Evolutionary conservation across 2,113 vertebrate species (phyloP).

Genomic region (Orientallactaga bullata): DNA sequence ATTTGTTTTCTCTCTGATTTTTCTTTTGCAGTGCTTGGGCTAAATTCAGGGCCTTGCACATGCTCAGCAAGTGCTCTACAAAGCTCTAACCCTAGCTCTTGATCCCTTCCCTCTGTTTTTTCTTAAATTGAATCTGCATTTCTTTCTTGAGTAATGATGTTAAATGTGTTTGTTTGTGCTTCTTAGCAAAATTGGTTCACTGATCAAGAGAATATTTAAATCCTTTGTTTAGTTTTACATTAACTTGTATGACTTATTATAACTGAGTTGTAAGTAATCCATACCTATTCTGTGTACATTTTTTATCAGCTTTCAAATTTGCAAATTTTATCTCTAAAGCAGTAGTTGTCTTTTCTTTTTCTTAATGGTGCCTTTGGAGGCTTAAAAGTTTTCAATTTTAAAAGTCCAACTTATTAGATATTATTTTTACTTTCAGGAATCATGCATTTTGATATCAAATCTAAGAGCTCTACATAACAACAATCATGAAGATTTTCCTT

Average conservation of each 20-base stretch:
- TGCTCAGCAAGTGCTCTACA: neutral
- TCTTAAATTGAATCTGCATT: neutral
- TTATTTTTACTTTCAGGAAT: neutral
- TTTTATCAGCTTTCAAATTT: neutral
- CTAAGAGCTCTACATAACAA: neutral
- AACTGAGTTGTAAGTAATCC: neutral
- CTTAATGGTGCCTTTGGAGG: neutral
- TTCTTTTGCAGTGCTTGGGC: neutral
- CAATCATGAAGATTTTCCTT: conserved; percentile 20
- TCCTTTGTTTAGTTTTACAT: neutral
- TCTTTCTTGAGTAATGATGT: neutral
- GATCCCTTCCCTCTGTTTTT: too few relatives aligned
- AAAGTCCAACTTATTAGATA: neutral
- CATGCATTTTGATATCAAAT: neutral
- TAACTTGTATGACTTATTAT: neutral
- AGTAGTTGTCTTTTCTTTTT: conserved; percentile 13
- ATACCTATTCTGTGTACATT: neutral
- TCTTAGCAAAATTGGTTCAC: neutral
- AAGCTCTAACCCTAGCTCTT: neutral
- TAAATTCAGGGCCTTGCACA: neutral
- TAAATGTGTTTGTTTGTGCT: neutral
- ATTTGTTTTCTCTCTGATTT: neutral
- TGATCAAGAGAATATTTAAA: neutral
- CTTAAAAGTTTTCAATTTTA: conserved; percentile 41
- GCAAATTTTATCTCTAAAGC: neutral